Evolutionary conservation across 2,797 vertebrate genomes (phyloP).

Genomic region (Ataeniobius toweri): DNA sequence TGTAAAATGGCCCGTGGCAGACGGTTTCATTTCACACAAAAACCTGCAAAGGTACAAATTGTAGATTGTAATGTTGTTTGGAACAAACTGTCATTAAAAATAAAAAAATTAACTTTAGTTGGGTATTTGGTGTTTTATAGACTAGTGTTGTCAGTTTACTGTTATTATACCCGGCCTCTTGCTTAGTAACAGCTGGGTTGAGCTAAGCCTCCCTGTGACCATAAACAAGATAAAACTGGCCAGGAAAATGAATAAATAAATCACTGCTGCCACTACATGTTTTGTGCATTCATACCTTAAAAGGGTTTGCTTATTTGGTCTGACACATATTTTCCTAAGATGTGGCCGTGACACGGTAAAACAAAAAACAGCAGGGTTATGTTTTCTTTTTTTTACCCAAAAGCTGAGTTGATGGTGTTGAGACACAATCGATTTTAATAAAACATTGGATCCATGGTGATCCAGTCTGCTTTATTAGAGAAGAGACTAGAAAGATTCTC

Average conservation of each 20-base stretch:
- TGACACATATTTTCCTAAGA: neutral
- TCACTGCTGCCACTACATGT: neutral
- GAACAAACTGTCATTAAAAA: neutral
- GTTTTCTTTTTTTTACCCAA: neutral
- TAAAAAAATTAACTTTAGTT: neutral
- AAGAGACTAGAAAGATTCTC: neutral
- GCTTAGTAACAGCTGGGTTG: neutral
- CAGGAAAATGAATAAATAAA: neutral
- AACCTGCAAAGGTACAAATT: neutral
- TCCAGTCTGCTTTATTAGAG: neutral
- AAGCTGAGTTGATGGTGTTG: neutral
- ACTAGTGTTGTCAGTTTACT: neutral
- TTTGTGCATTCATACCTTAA: neutral
- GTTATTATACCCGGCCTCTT: neutral
- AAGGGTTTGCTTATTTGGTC: neutral
- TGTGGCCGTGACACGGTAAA: neutral
- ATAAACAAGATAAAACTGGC: neutral
- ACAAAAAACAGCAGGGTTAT: neutral
- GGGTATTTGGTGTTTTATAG: neutral
- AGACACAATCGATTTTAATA: neutral
- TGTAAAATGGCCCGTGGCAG: neutral
- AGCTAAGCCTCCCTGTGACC: neutral
- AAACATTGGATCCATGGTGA: neutral
- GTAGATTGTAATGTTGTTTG: conserved; percentile 3
- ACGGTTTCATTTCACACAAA: neutral